Percentiles rank a stretch among this genome's conserved stretches.
Conservation (phyloP, 2,888 invertebrate species). For the Tetramorium bicarinatum region DNA sequence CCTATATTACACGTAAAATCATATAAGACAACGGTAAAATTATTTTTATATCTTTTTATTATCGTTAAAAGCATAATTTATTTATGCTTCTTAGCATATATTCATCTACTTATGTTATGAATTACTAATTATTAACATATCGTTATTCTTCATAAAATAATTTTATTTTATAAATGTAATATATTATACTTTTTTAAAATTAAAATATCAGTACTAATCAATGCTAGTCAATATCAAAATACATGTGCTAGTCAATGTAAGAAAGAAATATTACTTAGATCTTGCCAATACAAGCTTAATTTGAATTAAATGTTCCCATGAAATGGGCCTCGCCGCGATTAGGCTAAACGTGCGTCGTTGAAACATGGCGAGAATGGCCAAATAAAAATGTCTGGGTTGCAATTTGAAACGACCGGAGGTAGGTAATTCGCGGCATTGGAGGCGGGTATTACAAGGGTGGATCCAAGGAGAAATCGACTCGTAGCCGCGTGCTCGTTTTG, state of each 20-base stretch:
- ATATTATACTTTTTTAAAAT: neutral
- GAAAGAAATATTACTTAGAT: conserved; percentile 5
- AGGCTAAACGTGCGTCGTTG: conserved; percentile 62
- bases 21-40: neutral
- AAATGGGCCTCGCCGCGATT: conserved; percentile 79
- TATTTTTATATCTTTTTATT: neutral
- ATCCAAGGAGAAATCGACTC: conserved; percentile 43
- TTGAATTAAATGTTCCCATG: conserved; percentile 72
- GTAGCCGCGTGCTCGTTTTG: conserved; percentile 48
- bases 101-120: neutral
- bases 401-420: conserved; percentile 70
- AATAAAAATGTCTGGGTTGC: conserved; percentile 75
- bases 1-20: neutral
- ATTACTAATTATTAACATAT: neutral
- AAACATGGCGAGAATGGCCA: conserved; percentile 61
- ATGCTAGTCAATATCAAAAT: neutral
- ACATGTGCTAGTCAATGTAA: neutral
- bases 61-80: neutral
- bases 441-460: conserved; percentile 26
- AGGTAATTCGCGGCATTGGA: conserved; percentile 58
- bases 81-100: neutral
- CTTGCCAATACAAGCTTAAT: conserved; percentile 77
- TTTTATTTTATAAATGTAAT: conserved; percentile 2
- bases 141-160: neutral
- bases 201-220: neutral